Evolutionary conservation across 2,797 vertebrate species (phyloP), one percentile per base, ranked within the genome.

Genomic region (Rhadinocentrus ornatus): DNA sequence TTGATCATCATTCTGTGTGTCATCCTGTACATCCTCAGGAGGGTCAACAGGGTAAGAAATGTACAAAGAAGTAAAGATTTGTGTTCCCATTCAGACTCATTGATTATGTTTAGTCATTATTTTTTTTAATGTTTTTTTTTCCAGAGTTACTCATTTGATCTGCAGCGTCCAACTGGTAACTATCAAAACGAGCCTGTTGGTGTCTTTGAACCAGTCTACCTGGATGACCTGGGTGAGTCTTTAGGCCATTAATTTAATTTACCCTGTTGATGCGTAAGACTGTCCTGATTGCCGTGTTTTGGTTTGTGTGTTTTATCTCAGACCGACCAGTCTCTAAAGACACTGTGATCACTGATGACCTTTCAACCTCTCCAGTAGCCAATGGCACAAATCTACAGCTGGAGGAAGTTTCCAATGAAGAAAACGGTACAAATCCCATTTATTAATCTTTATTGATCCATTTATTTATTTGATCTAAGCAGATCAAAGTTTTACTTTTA

Each of bases 91-190:
- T 18, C 7, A 22, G 11, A 5, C 18, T 16, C 11, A 13, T 50
- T 50, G 11, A 4, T 4, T 26, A 52, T 6, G 26, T 24, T 26
- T 6, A 16, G 3, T 6, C 0, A 2, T 10, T 2, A 11, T 26
- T n/a, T 6, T 20, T 4, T 37, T 4, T 55, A 4, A 41, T 41
- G n/a, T 26, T 0, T 54, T 62, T 0, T 70, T 46, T 55, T 70
- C 15, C 66, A 92, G 91, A 79, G 52, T 0, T 88, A 92, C 65
- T 89, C 91, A 0, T 92, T 92, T 24, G 87, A 92, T 71, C 84
- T 90, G 26, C 87, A 85, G 2, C 79, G 81, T 1, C 81, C 61
- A 0, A 3, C 5, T 32, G 20, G 5, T 29, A 20, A 18, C 50
- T 55, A 34, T 2, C 20, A 15, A 0, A 46, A 8, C 4, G 75